Evolutionary conservation across 2,888 invertebrate genomes (phyloP), one percentile per base, ranked within the genome.

Genomic region (Nasonia oneida): DNA sequence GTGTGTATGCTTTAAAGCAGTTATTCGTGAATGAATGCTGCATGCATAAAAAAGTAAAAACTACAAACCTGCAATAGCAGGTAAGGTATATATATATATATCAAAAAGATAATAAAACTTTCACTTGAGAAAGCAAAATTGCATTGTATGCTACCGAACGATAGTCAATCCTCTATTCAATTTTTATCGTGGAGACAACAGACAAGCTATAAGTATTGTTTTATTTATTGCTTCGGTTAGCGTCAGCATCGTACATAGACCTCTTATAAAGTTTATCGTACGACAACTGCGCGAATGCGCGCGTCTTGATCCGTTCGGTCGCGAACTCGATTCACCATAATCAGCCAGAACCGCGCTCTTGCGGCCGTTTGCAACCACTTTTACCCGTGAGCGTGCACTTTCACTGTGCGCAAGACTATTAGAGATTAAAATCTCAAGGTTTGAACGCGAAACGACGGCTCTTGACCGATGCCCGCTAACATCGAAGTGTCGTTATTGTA

Each of bases 261-360:
- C 39, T 39, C n/a, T 10, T 37, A 37, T 70, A 70, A 71, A 71
- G 57, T 39, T 71, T 71, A 71, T 71, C 71, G 18, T 37, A 14
- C 39, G 71, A 70, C 37, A 18, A 71, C 71, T n/a, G 57, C 2
- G n/a, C 8, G 6, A 61, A 39, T n/a, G 12, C 42, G 71, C 39
- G 3, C 39, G 77, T 57, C 57, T 39, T 57, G 76, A 57, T 15
- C 50, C 70, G 29, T 14, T 50, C 70, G 67, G 18, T 33, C 84
- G 84, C 89, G 90, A 90, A 91, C 91, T 91, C 88, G 89, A 91
- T 90, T 91, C 88, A 86, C 90, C 90, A 89, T 92, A 91, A 91
- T 89, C 88, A 90, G 90, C 86, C 76, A 79, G 80, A 85, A 83
- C 82, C 81, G 87, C 86, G 89, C 88, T 57, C 37, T 89, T 42